These are phyloP conservation scores for Clavelina lepadiformis DNA, from an alignment of 23 tunicate species.

Conservation along the genomic window DNA sequence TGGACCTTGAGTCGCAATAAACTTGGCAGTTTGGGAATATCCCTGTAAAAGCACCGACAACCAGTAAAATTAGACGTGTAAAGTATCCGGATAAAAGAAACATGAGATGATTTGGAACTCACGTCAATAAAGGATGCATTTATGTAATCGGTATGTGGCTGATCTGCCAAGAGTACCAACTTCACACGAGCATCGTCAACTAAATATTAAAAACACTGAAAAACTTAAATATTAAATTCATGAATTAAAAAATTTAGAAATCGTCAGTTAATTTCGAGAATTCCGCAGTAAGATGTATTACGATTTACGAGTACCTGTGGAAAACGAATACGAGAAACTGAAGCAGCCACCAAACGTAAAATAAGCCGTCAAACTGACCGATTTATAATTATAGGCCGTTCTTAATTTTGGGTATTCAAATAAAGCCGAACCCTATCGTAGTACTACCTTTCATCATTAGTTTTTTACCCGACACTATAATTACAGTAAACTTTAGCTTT, in stretches of 20 bases:
- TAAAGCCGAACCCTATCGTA: background rate
- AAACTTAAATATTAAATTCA: too few species aligned
- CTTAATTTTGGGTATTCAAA: background rate
- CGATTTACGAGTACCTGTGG: too few species aligned
- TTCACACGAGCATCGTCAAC: conserved; percentile 3
- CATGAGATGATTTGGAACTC: conserved; percentile 29
- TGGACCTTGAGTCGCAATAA: conserved; percentile 93
- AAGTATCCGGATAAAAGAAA: background rate
- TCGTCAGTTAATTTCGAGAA: too few species aligned
- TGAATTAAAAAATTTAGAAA: too few species aligned
- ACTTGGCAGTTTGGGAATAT: conserved; percentile 66
- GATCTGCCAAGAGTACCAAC: background rate
- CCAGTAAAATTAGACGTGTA: background rate
- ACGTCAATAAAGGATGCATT: conserved; percentile 92
- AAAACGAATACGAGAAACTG: too few species aligned
- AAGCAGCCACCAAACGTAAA: too few species aligned
- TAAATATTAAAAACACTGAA: background rate
- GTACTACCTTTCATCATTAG: too few species aligned
- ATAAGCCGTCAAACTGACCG: too few species aligned
- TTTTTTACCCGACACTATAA: background rate
- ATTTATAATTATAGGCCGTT: too few species aligned
- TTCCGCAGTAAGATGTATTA: too few species aligned
- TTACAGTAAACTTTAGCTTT: background rate
- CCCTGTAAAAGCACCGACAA: conserved; percentile 37
- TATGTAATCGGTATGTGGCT: conserved; percentile 57